Conservation (phyloP, 2,888 invertebrate genomes). For the Epsilonema sp. region DNA sequence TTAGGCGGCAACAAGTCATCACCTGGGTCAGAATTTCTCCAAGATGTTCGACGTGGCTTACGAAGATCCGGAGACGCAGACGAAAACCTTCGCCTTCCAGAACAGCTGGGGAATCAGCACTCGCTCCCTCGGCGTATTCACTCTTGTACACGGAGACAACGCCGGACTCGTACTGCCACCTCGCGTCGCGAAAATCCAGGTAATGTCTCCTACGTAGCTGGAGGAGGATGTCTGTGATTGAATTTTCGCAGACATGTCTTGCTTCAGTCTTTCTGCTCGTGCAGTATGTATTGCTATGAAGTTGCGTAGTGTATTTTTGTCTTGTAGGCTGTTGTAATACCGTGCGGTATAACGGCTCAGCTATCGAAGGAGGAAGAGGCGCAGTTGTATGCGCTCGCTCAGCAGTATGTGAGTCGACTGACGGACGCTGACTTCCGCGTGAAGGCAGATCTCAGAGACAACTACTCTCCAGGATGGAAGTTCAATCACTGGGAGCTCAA, state of each 20-base stretch:
- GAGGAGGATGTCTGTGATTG: no score
- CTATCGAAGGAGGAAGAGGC: conserved; percentile 50
- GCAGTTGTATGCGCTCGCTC: no score
- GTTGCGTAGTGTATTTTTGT: neutral
- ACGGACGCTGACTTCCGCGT: conserved; percentile 47
- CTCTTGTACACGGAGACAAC: conserved; percentile 90
- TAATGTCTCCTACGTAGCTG: no score
- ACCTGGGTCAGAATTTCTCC: conserved; percentile 94
- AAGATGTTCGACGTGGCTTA: conserved; percentile 95
- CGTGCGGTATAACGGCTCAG: conserved; percentile 77
- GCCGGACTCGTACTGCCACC: conserved; percentile 88
- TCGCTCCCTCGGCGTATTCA: conserved; percentile 64
- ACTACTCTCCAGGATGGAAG: conserved; percentile 98
- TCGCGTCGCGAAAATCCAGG: conserved; percentile 63
- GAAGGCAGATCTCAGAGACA: conserved; percentile 69
- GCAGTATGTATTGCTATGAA: neutral
- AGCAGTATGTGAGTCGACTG: no score
- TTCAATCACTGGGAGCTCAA: conserved; percentile 93
- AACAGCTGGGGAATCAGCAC: conserved; percentile 98
- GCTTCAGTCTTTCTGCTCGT: neutral
- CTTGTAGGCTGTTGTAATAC: conserved; percentile 53
- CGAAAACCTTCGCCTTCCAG: conserved; percentile 57
- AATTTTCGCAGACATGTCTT: neutral
- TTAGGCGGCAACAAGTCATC: conserved; percentile 86
- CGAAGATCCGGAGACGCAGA: conserved; percentile 66